phyloP scores from a whole-genome alignment of 2,113 vertebrate genomes.

The Caranx ignobilis region DNA sequence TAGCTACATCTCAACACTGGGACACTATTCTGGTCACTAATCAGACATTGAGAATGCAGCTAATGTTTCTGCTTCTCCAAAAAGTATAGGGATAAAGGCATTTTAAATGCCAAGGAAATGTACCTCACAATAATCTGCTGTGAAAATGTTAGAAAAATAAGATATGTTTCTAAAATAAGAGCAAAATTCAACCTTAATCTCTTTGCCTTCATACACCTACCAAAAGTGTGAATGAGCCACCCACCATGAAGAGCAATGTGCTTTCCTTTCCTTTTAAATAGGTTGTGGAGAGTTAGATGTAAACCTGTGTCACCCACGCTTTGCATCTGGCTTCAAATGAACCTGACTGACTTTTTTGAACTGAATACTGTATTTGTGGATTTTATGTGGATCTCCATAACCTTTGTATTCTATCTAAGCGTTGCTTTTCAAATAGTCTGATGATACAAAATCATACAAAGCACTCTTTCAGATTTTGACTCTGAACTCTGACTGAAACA shows the following conservation, averaged over 20 bases:
- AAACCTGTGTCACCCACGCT: constrained; percentile 4
- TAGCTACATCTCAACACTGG: background rate
- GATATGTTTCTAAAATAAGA: constrained; percentile 46
- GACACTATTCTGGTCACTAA: background rate
- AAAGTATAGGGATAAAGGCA: background rate
- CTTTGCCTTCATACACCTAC: constrained; percentile 52
- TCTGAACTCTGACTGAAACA: constrained; percentile 4
- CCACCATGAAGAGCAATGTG: constrained; percentile 22
- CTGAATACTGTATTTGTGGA: no score
- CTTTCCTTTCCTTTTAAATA: constrained; percentile 78
- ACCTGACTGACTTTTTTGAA: background rate
- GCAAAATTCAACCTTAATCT: constrained; percentile 3
- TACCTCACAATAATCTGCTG: background rate
- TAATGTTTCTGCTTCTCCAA: background rate
- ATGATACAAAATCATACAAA: constrained; percentile 7
- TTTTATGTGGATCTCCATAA: no score
- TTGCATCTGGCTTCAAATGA: background rate
- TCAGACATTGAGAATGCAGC: background rate
- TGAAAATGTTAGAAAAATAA: constrained; percentile 11
- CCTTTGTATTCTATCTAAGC: no score
- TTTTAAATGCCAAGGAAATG: constrained; percentile 9
- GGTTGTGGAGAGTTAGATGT: constrained; percentile 62
- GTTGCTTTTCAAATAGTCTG: no score
- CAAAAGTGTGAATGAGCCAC: constrained; percentile 64
- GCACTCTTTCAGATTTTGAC: constrained; percentile 7